Conservation (phyloP, 2,113 vertebrate genomes). For the Lucifuga dentata region DNA sequence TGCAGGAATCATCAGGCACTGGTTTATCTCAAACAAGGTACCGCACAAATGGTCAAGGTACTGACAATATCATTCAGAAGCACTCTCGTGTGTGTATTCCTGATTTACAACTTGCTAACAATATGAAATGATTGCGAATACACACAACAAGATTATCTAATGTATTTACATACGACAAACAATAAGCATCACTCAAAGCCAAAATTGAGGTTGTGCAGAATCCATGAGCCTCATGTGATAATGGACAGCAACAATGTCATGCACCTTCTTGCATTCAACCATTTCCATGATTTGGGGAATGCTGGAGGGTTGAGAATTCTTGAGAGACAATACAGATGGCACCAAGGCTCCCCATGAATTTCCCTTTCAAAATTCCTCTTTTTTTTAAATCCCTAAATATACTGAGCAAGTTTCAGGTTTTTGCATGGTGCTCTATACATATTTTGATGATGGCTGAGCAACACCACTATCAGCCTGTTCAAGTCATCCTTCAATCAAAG, state of each 20-base stretch:
- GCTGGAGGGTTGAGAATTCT: constrained; percentile 15
- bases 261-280: not conserved
- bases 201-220: not conserved
- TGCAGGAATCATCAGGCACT: too few species aligned
- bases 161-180: too few species aligned
- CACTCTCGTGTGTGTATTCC: too few species aligned
- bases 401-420: not conserved
- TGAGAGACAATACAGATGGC: constrained; percentile 14
- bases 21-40: too few species aligned
- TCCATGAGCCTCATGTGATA: not conserved
- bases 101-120: too few species aligned
- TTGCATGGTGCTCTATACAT: not conserved
- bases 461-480: too few species aligned
- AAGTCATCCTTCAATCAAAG: too few species aligned
- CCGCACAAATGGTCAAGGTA: too few species aligned
- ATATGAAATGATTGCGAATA: not conserved
- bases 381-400: not conserved
- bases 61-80: too few species aligned
- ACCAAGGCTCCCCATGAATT: not conserved
- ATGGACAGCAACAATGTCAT: not conserved
- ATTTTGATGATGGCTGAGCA: too few species aligned
- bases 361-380: too few species aligned
- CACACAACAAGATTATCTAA: too few species aligned
- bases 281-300: not conserved
- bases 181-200: not conserved